A percentile compares a stretch with the other conserved stretches of the same genome.
Conservation (phyloP, 2,888 invertebrate species). For the Amiota communis region DNA sequence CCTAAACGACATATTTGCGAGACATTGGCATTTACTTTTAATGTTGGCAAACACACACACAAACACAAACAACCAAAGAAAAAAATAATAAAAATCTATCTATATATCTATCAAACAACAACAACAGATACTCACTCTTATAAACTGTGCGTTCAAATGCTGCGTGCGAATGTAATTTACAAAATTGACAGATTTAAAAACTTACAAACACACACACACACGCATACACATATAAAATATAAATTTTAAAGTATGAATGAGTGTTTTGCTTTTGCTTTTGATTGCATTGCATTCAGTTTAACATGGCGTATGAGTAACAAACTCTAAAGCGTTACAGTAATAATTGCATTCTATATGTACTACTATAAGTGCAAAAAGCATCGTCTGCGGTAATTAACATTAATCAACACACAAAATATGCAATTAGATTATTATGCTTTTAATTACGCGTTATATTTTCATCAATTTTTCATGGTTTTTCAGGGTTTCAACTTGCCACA, state of each 20-base stretch:
- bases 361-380: conserved; percentile 30
- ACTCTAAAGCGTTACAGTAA: conserved; percentile 38
- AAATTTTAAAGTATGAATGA: not conserved
- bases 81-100: conserved; percentile 4
- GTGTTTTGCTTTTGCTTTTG: not conserved
- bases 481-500: too few relatives aligned
- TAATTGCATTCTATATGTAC: conserved; percentile 55
- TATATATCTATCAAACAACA: not conserved
- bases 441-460: conserved; percentile 61
- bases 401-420: conserved; percentile 68
- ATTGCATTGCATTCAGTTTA: not conserved
- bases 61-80: conserved; percentile 27
- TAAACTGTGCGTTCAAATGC: conserved; percentile 12
- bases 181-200: conserved; percentile 56
- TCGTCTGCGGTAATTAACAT: conserved; percentile 62
- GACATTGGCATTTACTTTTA: conserved; percentile 64
- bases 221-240: conserved; percentile 27
- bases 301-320: conserved; percentile 53
- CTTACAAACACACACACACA: conserved; percentile 43
- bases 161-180: conserved; percentile 62
- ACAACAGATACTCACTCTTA: too few relatives aligned
- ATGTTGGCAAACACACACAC: conserved; percentile 40
- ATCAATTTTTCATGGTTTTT: conserved; percentile 21
- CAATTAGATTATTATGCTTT: conserved; percentile 66
- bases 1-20: conserved; percentile 48